Evolutionary conservation across 2,797 vertebrate genomes (phyloP).

Genomic region (Geotrypetes seraphini): DNA sequence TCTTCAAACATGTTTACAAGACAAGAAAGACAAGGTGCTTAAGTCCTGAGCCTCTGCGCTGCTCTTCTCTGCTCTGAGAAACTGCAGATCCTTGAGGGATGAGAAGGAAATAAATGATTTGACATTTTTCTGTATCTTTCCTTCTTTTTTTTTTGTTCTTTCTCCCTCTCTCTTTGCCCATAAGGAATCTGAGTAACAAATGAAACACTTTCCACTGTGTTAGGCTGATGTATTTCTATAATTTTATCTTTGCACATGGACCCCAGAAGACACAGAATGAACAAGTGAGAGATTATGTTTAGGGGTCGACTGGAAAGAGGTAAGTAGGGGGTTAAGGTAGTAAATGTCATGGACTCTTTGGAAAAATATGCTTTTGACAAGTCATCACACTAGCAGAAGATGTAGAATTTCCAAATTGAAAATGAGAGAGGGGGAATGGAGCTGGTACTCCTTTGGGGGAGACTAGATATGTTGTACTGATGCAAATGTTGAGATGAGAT

Average conservation of each 20-base stretch:
- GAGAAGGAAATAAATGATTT: slow-evolving; percentile 66
- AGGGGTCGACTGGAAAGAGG: slow-evolving; percentile 17
- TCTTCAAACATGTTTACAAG: no score
- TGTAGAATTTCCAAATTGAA: slow-evolving; percentile 39
- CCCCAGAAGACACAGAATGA: slow-evolving; percentile 35
- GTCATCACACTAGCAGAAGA: slow-evolving; percentile 46
- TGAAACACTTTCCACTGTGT: slow-evolving; percentile 69
- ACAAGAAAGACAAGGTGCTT: not conserved
- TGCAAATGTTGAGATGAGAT: no score
- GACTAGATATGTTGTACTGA: no score
- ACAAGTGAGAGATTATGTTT: not conserved
- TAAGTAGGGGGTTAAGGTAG: slow-evolving; percentile 9
- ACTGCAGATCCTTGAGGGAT: slow-evolving; percentile 62
- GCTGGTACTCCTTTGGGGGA: slow-evolving; percentile 45
- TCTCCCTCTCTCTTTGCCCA: slow-evolving; percentile 63
- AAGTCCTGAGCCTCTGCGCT: slow-evolving; percentile 4
- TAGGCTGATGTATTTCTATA: slow-evolving; percentile 83
- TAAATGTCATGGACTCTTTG: slow-evolving; percentile 51
- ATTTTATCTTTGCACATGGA: slow-evolving; percentile 64
- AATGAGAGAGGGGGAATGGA: slow-evolving; percentile 23
- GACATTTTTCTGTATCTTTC: slow-evolving; percentile 58
- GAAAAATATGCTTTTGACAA: slow-evolving; percentile 53
- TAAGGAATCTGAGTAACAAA: slow-evolving; percentile 81
- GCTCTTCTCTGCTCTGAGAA: slow-evolving; percentile 45
- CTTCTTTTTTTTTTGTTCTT: no score